Base-by-base conservation (phyloP, 2,888 invertebrate species). In the Tipula vernalis region DNA sequence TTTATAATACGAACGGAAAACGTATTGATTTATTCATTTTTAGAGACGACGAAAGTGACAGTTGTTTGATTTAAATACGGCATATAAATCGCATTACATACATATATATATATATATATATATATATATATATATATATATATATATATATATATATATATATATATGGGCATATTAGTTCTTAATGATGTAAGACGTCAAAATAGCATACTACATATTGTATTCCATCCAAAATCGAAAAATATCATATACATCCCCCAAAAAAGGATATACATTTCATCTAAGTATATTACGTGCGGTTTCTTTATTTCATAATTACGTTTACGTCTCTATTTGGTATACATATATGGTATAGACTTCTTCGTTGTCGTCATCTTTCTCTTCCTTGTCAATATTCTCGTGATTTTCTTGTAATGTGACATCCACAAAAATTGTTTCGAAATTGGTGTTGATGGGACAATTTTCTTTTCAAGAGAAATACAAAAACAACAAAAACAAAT, bases 371-470 rank as follows among this genome's bases (percentile, higher is more conserved):
- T 44, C 44, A 10, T 10, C n/a, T 3, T 51, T n/a, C 4, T 10
- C 28, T 28, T 71, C 28, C 71, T 28, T 71, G 71, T 71, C 71
- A 71, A 71, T 71, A 71, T 71, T 12, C 71, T 28, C 10, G 71
- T 71, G 71, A 71, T 71, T 71, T 71, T 71, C 71, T 71, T 71
- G 71, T 71, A 71, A 71, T 71, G 71, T 71, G 28, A 71, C 71
- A 71, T 71, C 71, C 71, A 28, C 28, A 71, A 71, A 71, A 71
- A 71, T 71, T 18, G 71, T 71, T 71, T 71, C 71, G 71, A 28
- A 71, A 71, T 71, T 71, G 71, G 71, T 71, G 71, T 71, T 71
- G 71, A 71, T 71, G 71, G 71, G 71, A 71, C 71, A 71, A 71
- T 71, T 71, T 71, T 71, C 71, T 8, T 71, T 71, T 71, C 71